phyloP scores from a whole-genome alignment of 2,113 vertebrate species.

The Rafetus swinhoei region DNA sequence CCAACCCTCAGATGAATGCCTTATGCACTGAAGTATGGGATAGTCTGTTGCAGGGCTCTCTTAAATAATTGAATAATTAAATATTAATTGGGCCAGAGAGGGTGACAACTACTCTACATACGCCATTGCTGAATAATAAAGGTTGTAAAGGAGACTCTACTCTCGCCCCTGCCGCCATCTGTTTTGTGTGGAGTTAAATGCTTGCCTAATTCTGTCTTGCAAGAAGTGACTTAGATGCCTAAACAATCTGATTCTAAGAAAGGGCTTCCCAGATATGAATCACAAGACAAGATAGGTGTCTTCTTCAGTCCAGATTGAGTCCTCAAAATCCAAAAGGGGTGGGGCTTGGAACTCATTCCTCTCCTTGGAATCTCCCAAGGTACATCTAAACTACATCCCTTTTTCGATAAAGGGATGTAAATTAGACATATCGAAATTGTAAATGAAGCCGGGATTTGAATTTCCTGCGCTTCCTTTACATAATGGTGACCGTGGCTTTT shows the following conservation, averaged over 20 bases:
- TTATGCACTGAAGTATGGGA: not conserved
- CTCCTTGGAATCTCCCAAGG: not conserved
- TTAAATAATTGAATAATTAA: not conserved
- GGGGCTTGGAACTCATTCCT: not conserved
- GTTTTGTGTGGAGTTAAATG: not conserved
- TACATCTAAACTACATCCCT: too few species aligned
- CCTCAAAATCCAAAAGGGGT: not conserved
- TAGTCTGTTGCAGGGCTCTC: not conserved
- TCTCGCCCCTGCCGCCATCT: not conserved
- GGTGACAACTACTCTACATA: not conserved
- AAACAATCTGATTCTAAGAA: not conserved
- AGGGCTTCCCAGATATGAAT: not conserved
- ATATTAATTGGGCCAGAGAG: not conserved
- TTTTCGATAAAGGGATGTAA: too few species aligned
- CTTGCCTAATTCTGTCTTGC: not conserved
- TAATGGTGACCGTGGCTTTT: too few species aligned
- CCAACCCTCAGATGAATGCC: not conserved
- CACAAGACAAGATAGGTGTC: not conserved
- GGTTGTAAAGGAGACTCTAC: not conserved
- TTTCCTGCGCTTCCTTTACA: too few species aligned
- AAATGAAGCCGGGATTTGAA: not conserved
- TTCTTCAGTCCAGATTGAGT: not conserved
- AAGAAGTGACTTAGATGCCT: not conserved
- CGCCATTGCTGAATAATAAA: not conserved
- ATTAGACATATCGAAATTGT: not conserved